Evolutionary conservation across 2,888 invertebrate genomes (phyloP).

Genomic region (Erebia aethiops): DNA sequence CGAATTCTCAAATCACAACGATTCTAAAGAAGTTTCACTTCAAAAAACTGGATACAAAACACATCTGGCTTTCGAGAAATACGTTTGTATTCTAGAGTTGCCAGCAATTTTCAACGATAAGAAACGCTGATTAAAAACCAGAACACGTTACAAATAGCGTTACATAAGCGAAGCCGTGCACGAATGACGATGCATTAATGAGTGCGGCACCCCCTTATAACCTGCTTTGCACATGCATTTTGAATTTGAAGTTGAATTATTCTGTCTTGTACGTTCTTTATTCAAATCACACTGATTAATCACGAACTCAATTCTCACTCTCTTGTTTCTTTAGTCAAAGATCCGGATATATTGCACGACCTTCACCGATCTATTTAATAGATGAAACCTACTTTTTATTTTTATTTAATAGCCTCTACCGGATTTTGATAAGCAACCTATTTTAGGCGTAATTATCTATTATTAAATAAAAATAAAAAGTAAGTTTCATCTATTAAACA

Average conservation of each 20-base stretch:
- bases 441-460: no score
- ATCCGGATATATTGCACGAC: no score
- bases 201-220: slow-evolving; percentile 2
- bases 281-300: neutral
- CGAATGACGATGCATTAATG: slow-evolving; percentile 25
- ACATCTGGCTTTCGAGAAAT: neutral
- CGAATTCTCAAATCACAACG: no score
- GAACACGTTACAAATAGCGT: slow-evolving; percentile 18
- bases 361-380: no score
- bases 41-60: neutral
- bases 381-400: no score
- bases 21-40: no score
- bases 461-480: no score
- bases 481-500: no score
- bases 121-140: slow-evolving; percentile 14
- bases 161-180: slow-evolving; percentile 11
- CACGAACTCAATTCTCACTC: neutral
- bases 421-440: no score
- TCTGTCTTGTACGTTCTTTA: neutral
- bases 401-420: no score
- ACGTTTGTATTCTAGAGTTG: neutral
- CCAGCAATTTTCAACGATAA: slow-evolving; percentile 4
- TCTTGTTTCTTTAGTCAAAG: no score
- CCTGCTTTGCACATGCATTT: slow-evolving; percentile 10
- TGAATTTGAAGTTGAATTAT: neutral